Conservation (phyloP, 2,888 invertebrate species). For the Trichogramma evanescens region DNA sequence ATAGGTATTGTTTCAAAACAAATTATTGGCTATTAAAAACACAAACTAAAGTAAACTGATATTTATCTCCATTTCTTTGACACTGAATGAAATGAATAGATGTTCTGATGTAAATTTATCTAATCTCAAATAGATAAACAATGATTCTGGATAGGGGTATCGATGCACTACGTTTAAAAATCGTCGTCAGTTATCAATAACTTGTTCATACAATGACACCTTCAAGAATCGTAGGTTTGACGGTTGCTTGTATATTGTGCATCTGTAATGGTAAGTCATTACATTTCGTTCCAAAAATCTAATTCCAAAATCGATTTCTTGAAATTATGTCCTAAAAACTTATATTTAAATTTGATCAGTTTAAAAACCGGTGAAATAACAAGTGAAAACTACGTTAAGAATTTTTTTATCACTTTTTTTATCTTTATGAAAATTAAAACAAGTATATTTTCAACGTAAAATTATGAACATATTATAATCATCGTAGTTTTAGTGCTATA, state of each 20-base stretch:
- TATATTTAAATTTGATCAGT: not conserved
- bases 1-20: too few relatives aligned
- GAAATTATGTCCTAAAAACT: not conserved
- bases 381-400: too few relatives aligned
- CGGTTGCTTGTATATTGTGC: too few relatives aligned
- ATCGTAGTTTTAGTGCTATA: too few relatives aligned
- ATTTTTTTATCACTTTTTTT: too few relatives aligned
- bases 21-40: too few relatives aligned
- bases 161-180: not conserved
- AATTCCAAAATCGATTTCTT: not conserved
- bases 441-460: too few relatives aligned
- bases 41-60: too few relatives aligned
- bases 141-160: not conserved
- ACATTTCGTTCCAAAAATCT: not conserved
- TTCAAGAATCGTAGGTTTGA: not conserved
- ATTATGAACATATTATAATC: too few relatives aligned
- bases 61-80: too few relatives aligned
- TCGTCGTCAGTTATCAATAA: conserved; percentile 1
- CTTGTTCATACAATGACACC: conserved; percentile 6
- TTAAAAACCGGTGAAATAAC: not conserved
- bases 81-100: too few relatives aligned
- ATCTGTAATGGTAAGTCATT: conserved; percentile 3
- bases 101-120: not conserved
- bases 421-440: too few relatives aligned
- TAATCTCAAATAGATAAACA: not conserved